These are phyloP conservation scores for Boloria selene DNA, from an alignment of 2,888 invertebrate genomes.

Conservation along the genomic window DNA sequence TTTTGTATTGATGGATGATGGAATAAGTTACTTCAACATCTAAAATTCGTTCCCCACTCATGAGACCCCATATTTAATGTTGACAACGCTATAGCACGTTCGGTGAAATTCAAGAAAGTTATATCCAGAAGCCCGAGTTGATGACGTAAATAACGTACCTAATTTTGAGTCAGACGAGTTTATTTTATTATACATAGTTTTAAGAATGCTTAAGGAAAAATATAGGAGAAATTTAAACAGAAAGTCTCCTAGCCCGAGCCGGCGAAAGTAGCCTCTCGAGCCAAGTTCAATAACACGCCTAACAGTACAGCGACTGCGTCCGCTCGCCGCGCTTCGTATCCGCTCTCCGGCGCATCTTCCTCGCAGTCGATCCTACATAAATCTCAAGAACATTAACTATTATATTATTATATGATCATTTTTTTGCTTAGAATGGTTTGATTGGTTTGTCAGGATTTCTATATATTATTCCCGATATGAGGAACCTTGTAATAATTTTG, in stretches of 20 bases:
- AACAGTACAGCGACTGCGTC: conserved; percentile 61
- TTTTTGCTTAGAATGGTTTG: conserved; percentile 32
- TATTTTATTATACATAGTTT: too few species aligned
- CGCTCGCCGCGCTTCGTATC: conserved; percentile 43
- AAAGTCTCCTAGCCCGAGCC: conserved; percentile 57
- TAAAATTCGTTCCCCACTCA: too few species aligned
- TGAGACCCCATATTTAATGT: too few species aligned
- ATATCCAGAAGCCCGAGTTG: too few species aligned
- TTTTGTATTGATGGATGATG: too few species aligned
- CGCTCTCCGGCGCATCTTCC: conserved; percentile 22
- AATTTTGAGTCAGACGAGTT: too few species aligned
- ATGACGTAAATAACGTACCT: too few species aligned
- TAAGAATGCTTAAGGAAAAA: background rate
- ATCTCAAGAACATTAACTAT: too few species aligned
- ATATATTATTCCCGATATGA: conserved; percentile 49
- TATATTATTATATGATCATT: background rate
- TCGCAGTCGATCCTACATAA: background rate
- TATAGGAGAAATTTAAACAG: conserved; percentile 33
- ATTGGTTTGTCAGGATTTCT: conserved; percentile 6
- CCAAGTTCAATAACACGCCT: conserved; percentile 77
- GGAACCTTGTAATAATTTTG: conserved; percentile 47
- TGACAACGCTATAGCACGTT: too few species aligned
- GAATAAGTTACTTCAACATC: too few species aligned
- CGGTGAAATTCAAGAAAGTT: too few species aligned
- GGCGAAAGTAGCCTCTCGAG: conserved; percentile 71